Conservation (phyloP, 64 coral and sea anemone genomes). For the Actinia tenebrosa region DNA sequence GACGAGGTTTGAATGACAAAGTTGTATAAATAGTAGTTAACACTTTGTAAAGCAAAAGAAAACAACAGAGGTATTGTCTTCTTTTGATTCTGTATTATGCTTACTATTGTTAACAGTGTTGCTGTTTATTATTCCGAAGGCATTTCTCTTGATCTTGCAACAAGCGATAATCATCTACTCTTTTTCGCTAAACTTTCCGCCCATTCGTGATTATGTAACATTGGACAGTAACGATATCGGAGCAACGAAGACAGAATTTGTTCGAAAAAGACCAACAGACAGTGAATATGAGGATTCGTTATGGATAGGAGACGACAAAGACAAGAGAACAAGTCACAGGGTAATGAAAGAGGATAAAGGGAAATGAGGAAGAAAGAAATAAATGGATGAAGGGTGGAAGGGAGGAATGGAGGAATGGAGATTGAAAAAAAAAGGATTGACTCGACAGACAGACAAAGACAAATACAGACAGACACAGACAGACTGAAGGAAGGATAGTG, state of each 20-base stretch:
- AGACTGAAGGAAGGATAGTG: too few species aligned
- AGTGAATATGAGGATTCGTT: not conserved
- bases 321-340: not conserved
- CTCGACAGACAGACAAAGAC: too few species aligned
- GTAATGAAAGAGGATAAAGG: not conserved
- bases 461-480: too few species aligned
- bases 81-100: too few species aligned
- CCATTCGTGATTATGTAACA: not conserved
- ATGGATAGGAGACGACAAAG: not conserved
- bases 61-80: too few species aligned
- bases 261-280: not conserved
- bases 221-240: not conserved
- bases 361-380: not conserved
- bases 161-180: not conserved
- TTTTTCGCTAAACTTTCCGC: not conserved
- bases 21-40: too few species aligned
- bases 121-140: not conserved
- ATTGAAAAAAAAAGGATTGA: too few species aligned
- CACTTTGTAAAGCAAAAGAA: too few species aligned
- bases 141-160: not conserved
- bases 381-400: not conserved
- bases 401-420: not conserved
- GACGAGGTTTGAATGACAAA: too few species aligned
- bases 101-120: not conserved
- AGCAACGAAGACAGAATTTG: not conserved